Conservation (phyloP, 2,797 vertebrate species). For the Borostomias antarcticus region DNA sequence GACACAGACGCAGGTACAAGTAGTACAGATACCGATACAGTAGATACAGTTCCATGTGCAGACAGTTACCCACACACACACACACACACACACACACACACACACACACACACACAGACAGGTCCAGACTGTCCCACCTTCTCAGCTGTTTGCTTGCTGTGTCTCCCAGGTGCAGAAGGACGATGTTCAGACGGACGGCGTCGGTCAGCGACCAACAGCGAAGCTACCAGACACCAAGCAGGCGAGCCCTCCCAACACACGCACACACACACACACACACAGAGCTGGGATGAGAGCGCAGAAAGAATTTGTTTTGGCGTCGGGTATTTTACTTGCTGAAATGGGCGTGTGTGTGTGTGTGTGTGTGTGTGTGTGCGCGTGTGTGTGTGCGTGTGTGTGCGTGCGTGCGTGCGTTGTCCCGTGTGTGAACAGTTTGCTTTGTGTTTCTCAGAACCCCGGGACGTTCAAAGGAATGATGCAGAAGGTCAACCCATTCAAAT, state of each 20-base stretch:
- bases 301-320: too few species aligned
- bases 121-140: too few species aligned
- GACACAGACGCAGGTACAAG: slow-evolving; percentile 32
- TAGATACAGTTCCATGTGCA: not conserved
- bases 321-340: too few species aligned
- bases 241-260: not conserved
- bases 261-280: too few species aligned
- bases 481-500: slow-evolving; percentile 26
- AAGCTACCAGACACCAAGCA: not conserved
- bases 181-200: not conserved
- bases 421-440: not conserved
- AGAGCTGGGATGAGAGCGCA: too few species aligned
- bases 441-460: slow-evolving; percentile 27
- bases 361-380: too few species aligned
- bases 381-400: too few species aligned
- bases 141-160: too few species aligned
- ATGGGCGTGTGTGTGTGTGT: too few species aligned
- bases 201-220: not conserved
- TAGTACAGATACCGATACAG: too few species aligned
- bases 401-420: too few species aligned
- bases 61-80: not conserved
- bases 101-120: not conserved
- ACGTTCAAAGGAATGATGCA: slow-evolving; percentile 23
- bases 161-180: slow-evolving; percentile 7
- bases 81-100: not conserved